Percentiles rank a stretch among this genome's conserved stretches.
phyloP scores from a whole-genome alignment of 2,113 vertebrate species.

The Ictidomys tridecemlineatus region DNA sequence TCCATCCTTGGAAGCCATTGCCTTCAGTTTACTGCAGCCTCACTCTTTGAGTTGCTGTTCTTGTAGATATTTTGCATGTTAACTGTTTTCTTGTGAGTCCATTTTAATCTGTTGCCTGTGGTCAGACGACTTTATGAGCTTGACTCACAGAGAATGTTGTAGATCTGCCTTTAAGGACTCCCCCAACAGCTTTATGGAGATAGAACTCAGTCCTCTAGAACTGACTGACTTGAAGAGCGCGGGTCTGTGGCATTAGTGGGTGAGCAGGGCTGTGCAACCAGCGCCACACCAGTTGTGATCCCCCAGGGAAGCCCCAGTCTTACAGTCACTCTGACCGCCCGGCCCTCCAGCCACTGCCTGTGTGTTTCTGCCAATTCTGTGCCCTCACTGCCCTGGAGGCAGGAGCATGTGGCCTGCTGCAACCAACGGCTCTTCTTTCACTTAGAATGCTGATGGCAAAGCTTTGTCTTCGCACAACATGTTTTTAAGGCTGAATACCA shows the following conservation, averaged over 20 bases:
- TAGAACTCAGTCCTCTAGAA: neutral
- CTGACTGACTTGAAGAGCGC: neutral
- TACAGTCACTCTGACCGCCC: neutral
- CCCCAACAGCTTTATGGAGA: neutral
- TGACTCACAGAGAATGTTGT: conserved; percentile 21
- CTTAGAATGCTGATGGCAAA: neutral
- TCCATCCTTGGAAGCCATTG: neutral
- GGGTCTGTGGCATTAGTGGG: neutral
- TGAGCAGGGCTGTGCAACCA: neutral
- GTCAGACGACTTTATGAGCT: neutral
- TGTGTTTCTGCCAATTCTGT: neutral
- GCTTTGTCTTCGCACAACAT: neutral
- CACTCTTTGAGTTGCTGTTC: neutral
- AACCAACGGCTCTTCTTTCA: neutral
- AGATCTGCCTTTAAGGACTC: neutral
- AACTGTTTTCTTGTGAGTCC: neutral
- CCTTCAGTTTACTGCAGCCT: neutral
- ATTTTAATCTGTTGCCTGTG: neutral
- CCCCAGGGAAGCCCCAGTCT: neutral
- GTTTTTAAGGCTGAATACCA: neutral
- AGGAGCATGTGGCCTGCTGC: neutral
- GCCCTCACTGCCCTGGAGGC: neutral
- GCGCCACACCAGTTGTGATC: neutral
- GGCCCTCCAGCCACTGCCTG: neutral
- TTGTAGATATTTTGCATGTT: neutral